A percentile compares a stretch with the other conserved stretches of the same genome.
phyloP scores from a whole-genome alignment of 53 echinoderm and acorn worm genomes.

The Astropecten irregularis region DNA sequence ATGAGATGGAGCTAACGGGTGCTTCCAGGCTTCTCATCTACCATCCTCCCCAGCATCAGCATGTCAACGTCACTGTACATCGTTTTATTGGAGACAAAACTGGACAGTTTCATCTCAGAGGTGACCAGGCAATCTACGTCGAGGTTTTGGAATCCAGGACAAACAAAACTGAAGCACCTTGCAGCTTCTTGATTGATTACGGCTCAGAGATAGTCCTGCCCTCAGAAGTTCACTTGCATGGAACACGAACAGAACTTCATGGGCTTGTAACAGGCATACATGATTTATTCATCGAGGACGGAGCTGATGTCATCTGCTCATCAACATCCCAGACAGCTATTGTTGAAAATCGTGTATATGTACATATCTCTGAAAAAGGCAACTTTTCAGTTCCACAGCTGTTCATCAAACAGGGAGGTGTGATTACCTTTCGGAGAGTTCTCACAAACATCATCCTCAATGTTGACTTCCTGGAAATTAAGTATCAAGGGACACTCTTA shows the following conservation, averaged over 20 bases:
- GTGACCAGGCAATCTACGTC: conserved; percentile 76
- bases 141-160: conserved; percentile 85
- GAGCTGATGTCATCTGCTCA: conserved; percentile 66
- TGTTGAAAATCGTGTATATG: conserved; percentile 78
- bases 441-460: conserved; percentile 67
- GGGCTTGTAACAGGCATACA: conserved; percentile 85
- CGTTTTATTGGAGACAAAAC: conserved; percentile 90
- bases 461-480: conserved; percentile 82
- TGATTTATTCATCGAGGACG: conserved; percentile 77
- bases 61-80: conserved; percentile 77
- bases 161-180: conserved; percentile 91
- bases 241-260: conserved; percentile 79
- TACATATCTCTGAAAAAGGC: conserved; percentile 78
- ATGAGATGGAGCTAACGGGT: conserved; percentile 89
- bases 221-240: conserved; percentile 90
- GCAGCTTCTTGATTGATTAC: conserved; percentile 84
- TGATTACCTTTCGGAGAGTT: conserved; percentile 67
- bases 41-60: conserved; percentile 67
- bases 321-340: conserved; percentile 92
- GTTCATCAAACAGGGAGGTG: conserved; percentile 75
- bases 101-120: conserved; percentile 82
- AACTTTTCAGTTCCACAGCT: conserved; percentile 83
- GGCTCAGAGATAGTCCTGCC: conserved; percentile 87
- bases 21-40: conserved; percentile 73
- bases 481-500: conserved; percentile 69